Percentiles rank a stretch among this genome's conserved stretches.
Evolutionary conservation across 2,113 vertebrate species (phyloP).

Genomic region (Macrotis lagotis): DNA sequence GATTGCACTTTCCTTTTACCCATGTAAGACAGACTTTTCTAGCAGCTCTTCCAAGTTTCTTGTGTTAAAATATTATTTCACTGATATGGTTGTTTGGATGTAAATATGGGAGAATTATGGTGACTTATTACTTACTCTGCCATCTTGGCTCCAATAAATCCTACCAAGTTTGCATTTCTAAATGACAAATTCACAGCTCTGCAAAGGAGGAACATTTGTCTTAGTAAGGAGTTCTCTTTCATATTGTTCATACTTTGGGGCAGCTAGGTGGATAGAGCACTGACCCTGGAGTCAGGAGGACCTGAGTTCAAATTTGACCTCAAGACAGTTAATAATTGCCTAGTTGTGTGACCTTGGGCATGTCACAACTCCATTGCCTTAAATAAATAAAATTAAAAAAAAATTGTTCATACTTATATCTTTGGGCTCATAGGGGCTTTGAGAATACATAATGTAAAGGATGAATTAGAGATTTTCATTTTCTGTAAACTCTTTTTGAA

Average conservation of each 20-base stretch:
- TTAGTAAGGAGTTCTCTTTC: constrained; percentile 34
- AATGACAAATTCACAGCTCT: constrained; percentile 43
- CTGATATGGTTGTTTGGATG: background rate
- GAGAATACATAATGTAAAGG: constrained; percentile 23
- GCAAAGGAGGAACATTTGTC: constrained; percentile 11
- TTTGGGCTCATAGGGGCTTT: constrained; percentile 19
- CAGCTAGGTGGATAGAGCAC: too few species aligned
- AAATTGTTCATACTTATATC: constrained; percentile 28
- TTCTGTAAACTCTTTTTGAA: constrained; percentile 39
- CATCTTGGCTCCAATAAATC: background rate
- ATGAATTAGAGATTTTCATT: constrained; percentile 5
- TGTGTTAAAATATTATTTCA: too few species aligned
- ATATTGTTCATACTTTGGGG: constrained; percentile 4
- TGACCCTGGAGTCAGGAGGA: too few species aligned
- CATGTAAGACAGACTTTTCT: too few species aligned
- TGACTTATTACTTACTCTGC: background rate
- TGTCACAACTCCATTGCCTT: too few species aligned
- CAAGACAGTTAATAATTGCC: too few species aligned
- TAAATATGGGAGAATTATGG: background rate
- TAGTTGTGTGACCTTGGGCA: too few species aligned
- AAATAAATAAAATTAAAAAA: too few species aligned
- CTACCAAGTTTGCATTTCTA: background rate
- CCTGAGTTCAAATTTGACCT: too few species aligned
- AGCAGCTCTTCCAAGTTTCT: too few species aligned
- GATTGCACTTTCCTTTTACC: too few species aligned